A percentile compares a stretch with the other conserved stretches of the same genome.
phyloP scores from a whole-genome alignment of 1,140 invertebrate genomes.

The Drosophila mayri region DNA sequence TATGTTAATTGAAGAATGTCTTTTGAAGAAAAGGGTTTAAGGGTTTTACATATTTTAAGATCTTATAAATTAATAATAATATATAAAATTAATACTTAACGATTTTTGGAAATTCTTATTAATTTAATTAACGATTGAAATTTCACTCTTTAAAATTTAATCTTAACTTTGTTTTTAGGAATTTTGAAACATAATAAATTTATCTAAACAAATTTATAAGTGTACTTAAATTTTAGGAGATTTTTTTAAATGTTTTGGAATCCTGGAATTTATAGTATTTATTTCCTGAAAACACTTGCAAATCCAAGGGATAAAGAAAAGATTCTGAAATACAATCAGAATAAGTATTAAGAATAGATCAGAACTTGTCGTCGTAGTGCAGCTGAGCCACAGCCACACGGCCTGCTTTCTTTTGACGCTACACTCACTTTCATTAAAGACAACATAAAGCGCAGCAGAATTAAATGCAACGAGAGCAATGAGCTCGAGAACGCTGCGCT shows the following conservation, averaged over 20 bases:
- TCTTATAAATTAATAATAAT: background rate
- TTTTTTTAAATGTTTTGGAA: background rate
- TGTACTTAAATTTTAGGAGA: background rate
- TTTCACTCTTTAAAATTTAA: background rate
- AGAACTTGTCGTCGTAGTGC: conserved; percentile 36
- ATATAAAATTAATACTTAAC: background rate
- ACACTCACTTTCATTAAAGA: conserved; percentile 77
- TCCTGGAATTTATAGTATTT: background rate
- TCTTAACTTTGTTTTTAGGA: background rate
- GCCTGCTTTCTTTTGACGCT: conserved; percentile 68
- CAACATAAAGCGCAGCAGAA: conserved; percentile 60
- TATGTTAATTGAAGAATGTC: background rate
- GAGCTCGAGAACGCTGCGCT: conserved; percentile 47
- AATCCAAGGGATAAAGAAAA: background rate
- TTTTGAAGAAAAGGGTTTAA: background rate
- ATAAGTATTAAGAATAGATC: conserved; percentile 8
- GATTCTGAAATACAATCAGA: background rate
- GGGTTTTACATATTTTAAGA: too few species aligned
- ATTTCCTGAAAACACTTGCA: conserved; percentile 44
- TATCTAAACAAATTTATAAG: background rate
- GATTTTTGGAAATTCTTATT: background rate
- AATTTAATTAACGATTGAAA: background rate
- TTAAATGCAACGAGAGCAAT: conserved; percentile 70
- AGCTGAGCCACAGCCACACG: conserved; percentile 32
- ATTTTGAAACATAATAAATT: background rate